Evolutionary conservation across 2,113 vertebrate species (phyloP), one percentile per base, ranked within the genome.

Genomic region (Ancistrus triradiatus): DNA sequence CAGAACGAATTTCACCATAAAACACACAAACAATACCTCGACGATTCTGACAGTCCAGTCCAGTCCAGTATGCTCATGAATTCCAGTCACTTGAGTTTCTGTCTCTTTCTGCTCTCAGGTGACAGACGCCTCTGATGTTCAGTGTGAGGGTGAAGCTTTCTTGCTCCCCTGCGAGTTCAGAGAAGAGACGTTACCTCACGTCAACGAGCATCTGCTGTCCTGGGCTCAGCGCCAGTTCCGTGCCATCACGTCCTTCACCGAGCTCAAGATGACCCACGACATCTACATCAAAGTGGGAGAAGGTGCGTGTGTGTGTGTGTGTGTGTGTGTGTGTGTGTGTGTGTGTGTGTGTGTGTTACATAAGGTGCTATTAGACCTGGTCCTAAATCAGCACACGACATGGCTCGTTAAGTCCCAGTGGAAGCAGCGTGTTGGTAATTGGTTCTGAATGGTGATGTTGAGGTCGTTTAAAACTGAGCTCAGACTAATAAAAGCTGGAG

Each of bases 201-300:
- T 81, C 77, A 98, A 95, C 3, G 91, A 94, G 59, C 89, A 88
- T 52, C 90, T 98, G 72, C 83, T 98, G 57, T 83, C 82, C 48
- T 98, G 93, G 94, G 93, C 93, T 60, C 86, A 84, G 75, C 91
- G 85, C 72, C 89, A 91, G 58, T 98, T 94, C 69, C 79, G 80
- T 61, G 94, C 92, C n/a, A 89, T 98, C 66, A 98, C 96, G 7
- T 98, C 96, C 8, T 98, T 98, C 86, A 92, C 92, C 0, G 96
- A 98, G 82, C 85, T 98, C 73, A 91, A 89, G 86, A 87, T 92
- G 81, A 88, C 95, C 62, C 90, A 86, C 70, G 92, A 94, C 57
- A 84, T 98, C 83, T 93, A 92, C 73, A 92, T 98, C 86, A 98
- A 96, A 92, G 93, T 98, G 59, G 96, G 96, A 75, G 96, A 98